Evolutionary conservation across 2,888 invertebrate genomes (phyloP).

Genomic region (Caenorhabditis wallacei): DNA sequence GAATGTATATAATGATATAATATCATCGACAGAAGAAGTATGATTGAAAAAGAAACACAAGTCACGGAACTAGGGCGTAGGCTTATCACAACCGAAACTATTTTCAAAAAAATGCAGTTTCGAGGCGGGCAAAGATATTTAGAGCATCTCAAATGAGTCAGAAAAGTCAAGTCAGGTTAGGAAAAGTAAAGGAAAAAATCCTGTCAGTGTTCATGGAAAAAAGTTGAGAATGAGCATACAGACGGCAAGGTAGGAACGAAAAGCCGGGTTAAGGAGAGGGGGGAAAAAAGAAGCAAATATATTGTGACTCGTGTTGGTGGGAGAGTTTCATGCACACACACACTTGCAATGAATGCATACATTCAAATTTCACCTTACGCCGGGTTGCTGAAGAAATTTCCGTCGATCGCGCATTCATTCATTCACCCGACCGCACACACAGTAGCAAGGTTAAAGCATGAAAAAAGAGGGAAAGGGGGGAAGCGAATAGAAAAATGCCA

Average conservation of each 20-base stretch:
- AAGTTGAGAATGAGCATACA: slow-evolving; percentile 35
- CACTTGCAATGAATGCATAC: slow-evolving; percentile 32
- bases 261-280: slow-evolving; percentile 29
- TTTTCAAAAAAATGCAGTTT: too few relatives aligned
- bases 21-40: too few relatives aligned
- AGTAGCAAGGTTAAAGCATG: slow-evolving; percentile 45
- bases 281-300: slow-evolving; percentile 30
- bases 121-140: background rate
- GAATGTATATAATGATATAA: too few relatives aligned
- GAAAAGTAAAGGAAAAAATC: background rate
- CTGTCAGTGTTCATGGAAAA: slow-evolving; percentile 16
- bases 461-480: background rate
- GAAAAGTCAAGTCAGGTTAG: slow-evolving; percentile 1
- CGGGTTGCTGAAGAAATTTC: background rate
- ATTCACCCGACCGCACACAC: slow-evolving; percentile 39
- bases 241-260: slow-evolving; percentile 2
- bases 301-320: slow-evolving; percentile 40
- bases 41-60: too few relatives aligned
- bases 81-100: too few relatives aligned
- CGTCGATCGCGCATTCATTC: slow-evolving; percentile 39
- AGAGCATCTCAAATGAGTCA: background rate
- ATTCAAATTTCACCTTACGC: slow-evolving; percentile 24
- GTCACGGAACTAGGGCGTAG: too few relatives aligned
- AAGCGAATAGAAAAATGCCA: slow-evolving; percentile 9
- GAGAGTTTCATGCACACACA: slow-evolving; percentile 37